Conservation (phyloP, 2,797 vertebrate genomes). For the Pygocentrus nattereri region DNA sequence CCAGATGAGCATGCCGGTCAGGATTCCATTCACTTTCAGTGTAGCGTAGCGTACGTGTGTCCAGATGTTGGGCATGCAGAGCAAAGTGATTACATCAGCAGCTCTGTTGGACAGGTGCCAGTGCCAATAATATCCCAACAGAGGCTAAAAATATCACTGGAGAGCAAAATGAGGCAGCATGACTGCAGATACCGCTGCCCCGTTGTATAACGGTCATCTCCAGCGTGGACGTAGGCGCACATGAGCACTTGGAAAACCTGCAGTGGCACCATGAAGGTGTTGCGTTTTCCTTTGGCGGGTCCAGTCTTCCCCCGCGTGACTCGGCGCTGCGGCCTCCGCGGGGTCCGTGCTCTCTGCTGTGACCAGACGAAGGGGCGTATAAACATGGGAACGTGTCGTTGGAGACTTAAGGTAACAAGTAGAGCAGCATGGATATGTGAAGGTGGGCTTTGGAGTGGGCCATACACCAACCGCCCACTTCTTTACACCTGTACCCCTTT, state of each 20-base stretch:
- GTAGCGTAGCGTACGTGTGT: slow-evolving; percentile 32
- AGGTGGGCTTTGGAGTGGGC: no score
- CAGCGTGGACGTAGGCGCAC: background rate
- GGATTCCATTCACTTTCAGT: slow-evolving; percentile 12
- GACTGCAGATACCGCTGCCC: background rate
- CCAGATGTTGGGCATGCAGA: slow-evolving; percentile 43
- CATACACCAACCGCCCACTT: no score
- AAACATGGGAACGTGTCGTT: no score
- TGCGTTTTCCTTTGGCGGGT: background rate
- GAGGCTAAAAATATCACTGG: slow-evolving; percentile 20
- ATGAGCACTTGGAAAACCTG: no score
- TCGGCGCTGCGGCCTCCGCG: background rate
- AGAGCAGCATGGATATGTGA: no score
- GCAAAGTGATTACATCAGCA: slow-evolving; percentile 20
- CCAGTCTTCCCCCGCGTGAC: background rate
- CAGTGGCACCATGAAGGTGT: background rate
- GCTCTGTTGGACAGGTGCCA: slow-evolving; percentile 18
- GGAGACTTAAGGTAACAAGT: no score
- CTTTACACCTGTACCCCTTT: no score
- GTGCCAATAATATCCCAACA: slow-evolving; percentile 18
- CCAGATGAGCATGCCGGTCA: background rate
- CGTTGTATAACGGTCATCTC: background rate
- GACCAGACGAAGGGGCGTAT: no score
- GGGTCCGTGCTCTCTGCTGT: no score
- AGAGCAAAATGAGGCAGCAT: background rate